Conservation (phyloP, 2,888 invertebrate species). For the Trissoscelio sp. region DNA sequence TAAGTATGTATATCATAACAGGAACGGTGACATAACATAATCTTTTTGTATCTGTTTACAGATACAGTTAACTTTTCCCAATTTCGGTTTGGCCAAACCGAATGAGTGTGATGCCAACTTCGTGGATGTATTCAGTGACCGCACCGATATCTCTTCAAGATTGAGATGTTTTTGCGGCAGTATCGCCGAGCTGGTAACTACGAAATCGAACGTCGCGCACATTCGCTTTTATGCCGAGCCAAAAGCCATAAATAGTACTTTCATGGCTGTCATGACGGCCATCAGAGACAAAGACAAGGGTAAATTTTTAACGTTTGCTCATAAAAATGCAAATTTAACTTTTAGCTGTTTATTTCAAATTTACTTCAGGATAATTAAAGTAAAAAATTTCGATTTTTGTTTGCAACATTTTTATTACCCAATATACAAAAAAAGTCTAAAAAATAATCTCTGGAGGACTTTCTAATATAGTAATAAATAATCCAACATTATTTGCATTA, state of each 20-base stretch:
- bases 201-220: conserved; percentile 88
- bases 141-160: conserved; percentile 85
- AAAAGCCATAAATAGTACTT: conserved; percentile 86
- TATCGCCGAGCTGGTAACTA: conserved; percentile 90
- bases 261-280: conserved; percentile 90
- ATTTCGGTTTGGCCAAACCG: conserved; percentile 88
- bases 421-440: no score
- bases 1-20: no score
- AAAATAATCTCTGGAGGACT: no score
- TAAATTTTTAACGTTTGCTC: no score
- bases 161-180: conserved; percentile 93
- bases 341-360: no score
- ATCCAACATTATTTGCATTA: no score
- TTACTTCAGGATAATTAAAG: no score
- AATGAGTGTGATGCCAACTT: conserved; percentile 92
- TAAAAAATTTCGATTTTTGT: no score
- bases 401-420: no score
- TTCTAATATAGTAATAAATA: no score
- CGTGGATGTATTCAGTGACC: conserved; percentile 87
- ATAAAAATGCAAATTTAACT: no score
- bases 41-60: conserved; percentile 78
- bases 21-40: no score
- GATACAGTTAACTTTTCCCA: conserved; percentile 88
- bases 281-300: conserved; percentile 86
- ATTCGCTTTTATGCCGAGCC: conserved; percentile 89